These are phyloP conservation scores for Stratiomys singularior DNA, from an alignment of 2,888 invertebrate genomes.

Conservation along the genomic window DNA sequence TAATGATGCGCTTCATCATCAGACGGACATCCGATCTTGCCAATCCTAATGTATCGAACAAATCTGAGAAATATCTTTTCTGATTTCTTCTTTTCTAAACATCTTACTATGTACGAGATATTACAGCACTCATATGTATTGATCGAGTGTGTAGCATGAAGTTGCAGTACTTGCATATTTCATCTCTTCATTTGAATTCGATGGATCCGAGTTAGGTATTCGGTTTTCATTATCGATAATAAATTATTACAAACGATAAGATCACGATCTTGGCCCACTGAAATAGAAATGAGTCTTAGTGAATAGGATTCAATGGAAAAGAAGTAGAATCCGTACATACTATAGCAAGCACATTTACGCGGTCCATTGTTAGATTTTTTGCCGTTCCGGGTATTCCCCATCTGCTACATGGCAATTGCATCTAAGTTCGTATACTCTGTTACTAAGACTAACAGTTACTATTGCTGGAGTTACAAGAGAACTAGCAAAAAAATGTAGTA, in stretches of 20 bases:
- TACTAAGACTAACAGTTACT: no score
- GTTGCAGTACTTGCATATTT: not conserved
- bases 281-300: constrained; percentile 45
- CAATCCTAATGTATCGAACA: constrained; percentile 9
- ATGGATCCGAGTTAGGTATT: constrained; percentile 37
- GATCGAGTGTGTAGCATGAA: not conserved
- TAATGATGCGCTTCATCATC: constrained; percentile 45
- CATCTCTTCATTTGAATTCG: constrained; percentile 25
- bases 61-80: constrained; percentile 27
- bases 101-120: not conserved
- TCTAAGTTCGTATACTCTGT: no score
- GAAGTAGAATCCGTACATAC: constrained; percentile 29
- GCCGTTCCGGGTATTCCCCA: constrained; percentile 17
- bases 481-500: no score
- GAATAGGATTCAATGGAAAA: constrained; percentile 18
- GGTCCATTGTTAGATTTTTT: constrained; percentile 32
- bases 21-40: constrained; percentile 52
- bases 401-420: no score
- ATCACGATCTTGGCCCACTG: constrained; percentile 53
- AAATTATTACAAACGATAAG: constrained; percentile 48
- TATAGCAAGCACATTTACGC: not conserved
- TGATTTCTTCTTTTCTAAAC: constrained; percentile 16
- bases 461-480: no score
- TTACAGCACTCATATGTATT: not conserved
- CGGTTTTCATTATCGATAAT: constrained; percentile 49